Percentiles rank a stretch among this genome's conserved stretches.
phyloP scores from a whole-genome alignment of 2,888 invertebrate genomes.

The Heteropelma amictum region DNA sequence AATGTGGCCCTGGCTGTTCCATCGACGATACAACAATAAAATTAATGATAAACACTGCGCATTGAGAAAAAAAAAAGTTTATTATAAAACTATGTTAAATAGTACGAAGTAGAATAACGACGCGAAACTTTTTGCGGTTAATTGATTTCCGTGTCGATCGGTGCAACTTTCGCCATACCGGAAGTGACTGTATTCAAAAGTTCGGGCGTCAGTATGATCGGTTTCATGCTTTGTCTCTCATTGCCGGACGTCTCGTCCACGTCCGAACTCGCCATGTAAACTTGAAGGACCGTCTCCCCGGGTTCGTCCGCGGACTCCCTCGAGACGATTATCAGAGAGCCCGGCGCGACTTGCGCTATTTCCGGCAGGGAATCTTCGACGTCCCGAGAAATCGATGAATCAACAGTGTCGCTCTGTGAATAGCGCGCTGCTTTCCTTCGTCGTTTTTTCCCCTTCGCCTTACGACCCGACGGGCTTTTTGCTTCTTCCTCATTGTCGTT shows the following conservation, averaged over 20 bases:
- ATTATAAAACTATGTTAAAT: neutral
- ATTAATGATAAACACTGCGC: neutral
- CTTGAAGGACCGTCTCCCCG: constrained; percentile 76
- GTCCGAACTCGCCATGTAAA: constrained; percentile 79
- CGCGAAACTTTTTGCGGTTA: neutral
- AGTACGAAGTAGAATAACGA: neutral
- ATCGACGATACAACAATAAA: neutral
- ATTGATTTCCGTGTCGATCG: constrained; percentile 53
- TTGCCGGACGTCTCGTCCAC: constrained; percentile 57
- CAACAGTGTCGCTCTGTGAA: too few relatives aligned
- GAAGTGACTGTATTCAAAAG: constrained; percentile 71
- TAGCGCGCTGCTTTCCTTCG: constrained; percentile 16
- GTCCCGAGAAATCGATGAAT: too few relatives aligned
- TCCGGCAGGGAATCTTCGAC: constrained; percentile 66
- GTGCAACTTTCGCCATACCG: constrained; percentile 58
- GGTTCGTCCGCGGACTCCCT: constrained; percentile 77
- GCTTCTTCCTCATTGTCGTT: neutral
- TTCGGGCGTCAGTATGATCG: constrained; percentile 73
- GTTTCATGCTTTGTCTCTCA: constrained; percentile 69
- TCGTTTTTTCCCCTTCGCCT: neutral
- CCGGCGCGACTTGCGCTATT: constrained; percentile 76
- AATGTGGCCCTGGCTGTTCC: too few relatives aligned
- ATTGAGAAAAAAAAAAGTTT: neutral
- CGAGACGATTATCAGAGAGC: constrained; percentile 79
- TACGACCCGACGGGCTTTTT: neutral